Percentiles rank a stretch among this genome's conserved stretches.
These are phyloP conservation scores for Carassius auratus DNA, from an alignment of 2,113 vertebrate genomes.

Conservation along the genomic window DNA sequence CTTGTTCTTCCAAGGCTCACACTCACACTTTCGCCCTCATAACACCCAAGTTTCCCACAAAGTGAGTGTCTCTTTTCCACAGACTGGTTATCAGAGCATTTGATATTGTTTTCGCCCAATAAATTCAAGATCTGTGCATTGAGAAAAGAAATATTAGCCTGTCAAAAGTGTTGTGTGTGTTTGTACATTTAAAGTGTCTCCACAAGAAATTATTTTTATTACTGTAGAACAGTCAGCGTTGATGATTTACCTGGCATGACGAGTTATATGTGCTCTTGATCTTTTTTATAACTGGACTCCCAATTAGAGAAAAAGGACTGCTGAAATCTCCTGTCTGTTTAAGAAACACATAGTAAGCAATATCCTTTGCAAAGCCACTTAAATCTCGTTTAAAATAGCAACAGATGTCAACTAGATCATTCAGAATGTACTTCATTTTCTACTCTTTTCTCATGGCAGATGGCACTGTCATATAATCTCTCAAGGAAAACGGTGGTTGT, in stretches of 20 bases:
- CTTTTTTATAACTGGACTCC: conserved; percentile 68
- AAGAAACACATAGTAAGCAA: not conserved
- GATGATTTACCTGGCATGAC: conserved; percentile 60
- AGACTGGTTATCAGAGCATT: conserved; percentile 5
- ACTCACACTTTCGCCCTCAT: conserved; percentile 16
- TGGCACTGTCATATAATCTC: conserved; percentile 58
- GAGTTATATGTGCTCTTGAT: conserved; percentile 25
- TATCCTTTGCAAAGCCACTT: not conserved
- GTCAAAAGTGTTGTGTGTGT: not conserved
- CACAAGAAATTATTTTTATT: not conserved
- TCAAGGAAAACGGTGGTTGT: conserved; percentile 66
- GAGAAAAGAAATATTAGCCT: not conserved
- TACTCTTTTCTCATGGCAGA: not conserved
- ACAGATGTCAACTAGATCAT: not conserved
- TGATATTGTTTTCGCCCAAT: not conserved
- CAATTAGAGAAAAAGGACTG: conserved; percentile 68
- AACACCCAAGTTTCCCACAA: conserved; percentile 57
- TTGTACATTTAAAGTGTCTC: not conserved
- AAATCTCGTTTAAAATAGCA: not conserved
- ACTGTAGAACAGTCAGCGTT: not conserved
- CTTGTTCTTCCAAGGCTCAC: conserved; percentile 72
- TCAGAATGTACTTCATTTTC: conserved; percentile 31
- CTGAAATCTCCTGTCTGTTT: conserved; percentile 57
- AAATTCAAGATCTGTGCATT: conserved; percentile 18
- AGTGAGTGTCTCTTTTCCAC: conserved; percentile 3